phyloP scores from a whole-genome alignment of 2,888 invertebrate species.

The Lasiommata megera region DNA sequence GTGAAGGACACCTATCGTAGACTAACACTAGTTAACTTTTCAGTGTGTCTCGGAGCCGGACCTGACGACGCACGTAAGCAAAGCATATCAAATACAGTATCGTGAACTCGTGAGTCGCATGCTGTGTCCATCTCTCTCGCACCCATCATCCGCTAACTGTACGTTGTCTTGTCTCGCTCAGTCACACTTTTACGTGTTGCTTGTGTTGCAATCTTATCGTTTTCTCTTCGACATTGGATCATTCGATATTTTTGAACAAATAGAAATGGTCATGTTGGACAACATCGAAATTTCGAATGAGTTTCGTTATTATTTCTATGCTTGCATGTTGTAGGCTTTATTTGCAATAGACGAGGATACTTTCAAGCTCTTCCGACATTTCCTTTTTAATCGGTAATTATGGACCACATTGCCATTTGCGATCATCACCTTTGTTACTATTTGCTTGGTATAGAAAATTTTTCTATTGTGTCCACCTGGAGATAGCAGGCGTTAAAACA shows the following conservation, averaged over 20 bases:
- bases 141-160: conserved; percentile 55
- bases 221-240: conserved; percentile 33
- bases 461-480: no score
- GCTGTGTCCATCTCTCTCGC: conserved; percentile 63
- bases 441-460: no score
- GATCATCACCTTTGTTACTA: no score
- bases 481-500: no score
- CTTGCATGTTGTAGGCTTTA: not conserved
- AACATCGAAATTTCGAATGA: not conserved
- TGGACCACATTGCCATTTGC: no score
- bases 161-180: conserved; percentile 56
- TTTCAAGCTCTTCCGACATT: not conserved
- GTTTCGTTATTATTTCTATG: not conserved
- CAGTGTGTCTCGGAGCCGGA: conserved; percentile 78
- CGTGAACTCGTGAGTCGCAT: conserved; percentile 75
- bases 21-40: conserved; percentile 75
- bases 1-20: conserved; percentile 56
- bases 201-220: conserved; percentile 22
- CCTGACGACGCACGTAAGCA: conserved; percentile 76
- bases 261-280: conserved; percentile 1
- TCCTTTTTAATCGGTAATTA: no score
- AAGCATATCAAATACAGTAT: conserved; percentile 60
- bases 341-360: not conserved
- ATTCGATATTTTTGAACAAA: conserved; percentile 3
- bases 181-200: conserved; percentile 36